Base-by-base conservation (phyloP, 2,888 invertebrate genomes). In the Corythucha ciliata region DNA sequence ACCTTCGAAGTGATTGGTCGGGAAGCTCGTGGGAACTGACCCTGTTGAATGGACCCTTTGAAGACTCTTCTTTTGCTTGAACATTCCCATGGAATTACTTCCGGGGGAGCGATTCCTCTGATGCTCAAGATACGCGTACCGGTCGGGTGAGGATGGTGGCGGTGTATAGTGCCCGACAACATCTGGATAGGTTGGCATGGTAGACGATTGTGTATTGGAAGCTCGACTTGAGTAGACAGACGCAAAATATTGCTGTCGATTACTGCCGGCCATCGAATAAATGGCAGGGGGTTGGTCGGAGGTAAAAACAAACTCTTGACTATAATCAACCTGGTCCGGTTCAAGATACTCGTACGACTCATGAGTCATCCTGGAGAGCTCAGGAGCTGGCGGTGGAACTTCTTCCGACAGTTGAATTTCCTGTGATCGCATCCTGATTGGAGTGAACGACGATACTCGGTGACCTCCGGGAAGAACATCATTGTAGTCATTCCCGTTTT, bases 211-310 rank as follows among this genome's bases (percentile, higher is more conserved):
- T 3, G 70, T 69, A 59, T 76, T 74, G 41, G 78, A 75, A 60
- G 77, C 74, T 44, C 79, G 78, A 54, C 78, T 79, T 16, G 82
- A 81, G 66, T 82, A 82, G 7, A 83, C 81, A 42, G 80, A 80
- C n/a, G 82, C 81, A 63, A 80, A 82, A 37, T 53, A 57, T 59
- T 80, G 78, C 66, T 79, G 76, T 51, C 79, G 74, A 69, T 82
- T 81, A 58, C 73, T 75, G 40, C 82, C 83, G 41, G 83, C 83
- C 16, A 83, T 80, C 2, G 83, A 83, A 65, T 83, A 83, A 64
- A 83, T 83, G 29, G 81, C 81, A 16, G 79, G 75, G 46, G 75
- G 74, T 64, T 81, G 74, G 47, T 75, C 73, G 51, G 68, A 69
- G 45, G 71, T 65, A 59, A 71, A 74, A 34, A 40, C 40, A 21